These are phyloP conservation scores for Buathra laborator DNA, from an alignment of 2,888 invertebrate species.

Conservation along the genomic window DNA sequence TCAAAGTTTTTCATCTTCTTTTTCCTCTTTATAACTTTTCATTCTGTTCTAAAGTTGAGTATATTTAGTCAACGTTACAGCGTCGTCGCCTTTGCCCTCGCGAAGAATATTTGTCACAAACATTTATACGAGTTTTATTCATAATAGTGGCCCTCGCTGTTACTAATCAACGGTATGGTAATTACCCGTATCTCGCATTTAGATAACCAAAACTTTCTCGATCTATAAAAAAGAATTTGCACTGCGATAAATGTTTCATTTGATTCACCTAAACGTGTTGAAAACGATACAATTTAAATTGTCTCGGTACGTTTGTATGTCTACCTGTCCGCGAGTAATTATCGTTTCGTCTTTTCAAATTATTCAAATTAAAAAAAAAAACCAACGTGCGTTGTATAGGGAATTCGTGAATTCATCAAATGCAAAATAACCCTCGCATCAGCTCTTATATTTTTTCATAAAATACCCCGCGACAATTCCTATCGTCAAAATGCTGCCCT, in stretches of 20 bases:
- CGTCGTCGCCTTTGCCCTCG: not conserved
- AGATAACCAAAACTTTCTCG: not conserved
- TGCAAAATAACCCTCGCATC: not conserved
- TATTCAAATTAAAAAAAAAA: no score
- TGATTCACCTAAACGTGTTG: not conserved
- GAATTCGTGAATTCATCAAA: not conserved
- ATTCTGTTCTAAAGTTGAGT: slow-evolving; percentile 15
- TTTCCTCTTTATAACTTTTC: not conserved
- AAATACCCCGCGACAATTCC: not conserved
- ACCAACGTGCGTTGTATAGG: no score
- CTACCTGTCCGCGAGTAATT: not conserved
- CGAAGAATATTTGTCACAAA: not conserved
- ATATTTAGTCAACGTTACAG: slow-evolving; percentile 4
- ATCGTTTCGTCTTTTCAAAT: no score
- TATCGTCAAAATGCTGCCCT: not conserved
- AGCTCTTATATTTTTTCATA: not conserved
- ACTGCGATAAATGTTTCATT: not conserved
- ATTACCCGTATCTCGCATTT: not conserved
- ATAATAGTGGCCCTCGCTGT: not conserved
- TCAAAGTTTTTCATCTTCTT: not conserved
- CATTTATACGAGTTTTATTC: no score
- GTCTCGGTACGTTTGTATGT: not conserved
- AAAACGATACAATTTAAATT: not conserved
- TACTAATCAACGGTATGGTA: not conserved
- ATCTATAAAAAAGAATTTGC: not conserved